Conservation (phyloP, 1,140 invertebrate species). For the Diorhabda sublineata region DNA sequence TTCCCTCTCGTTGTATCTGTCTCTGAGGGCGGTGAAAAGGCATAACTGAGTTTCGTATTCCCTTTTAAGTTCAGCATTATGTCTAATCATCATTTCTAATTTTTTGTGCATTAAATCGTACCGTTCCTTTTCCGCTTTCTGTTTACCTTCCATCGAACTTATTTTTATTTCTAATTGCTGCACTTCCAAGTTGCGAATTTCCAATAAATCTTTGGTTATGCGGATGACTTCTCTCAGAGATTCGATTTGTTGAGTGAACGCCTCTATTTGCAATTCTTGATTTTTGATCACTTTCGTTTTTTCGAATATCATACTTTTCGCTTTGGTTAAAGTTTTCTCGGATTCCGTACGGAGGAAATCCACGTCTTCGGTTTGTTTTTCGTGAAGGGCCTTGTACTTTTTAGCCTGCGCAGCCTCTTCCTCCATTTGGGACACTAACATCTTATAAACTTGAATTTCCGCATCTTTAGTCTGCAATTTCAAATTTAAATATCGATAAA, state of each 20-base stretch:
- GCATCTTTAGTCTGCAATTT: slow-evolving; percentile 32
- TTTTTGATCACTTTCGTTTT: slow-evolving; percentile 67
- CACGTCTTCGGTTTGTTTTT: slow-evolving; percentile 36
- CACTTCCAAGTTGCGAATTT: slow-evolving; percentile 72
- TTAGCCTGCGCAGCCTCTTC: slow-evolving; percentile 34
- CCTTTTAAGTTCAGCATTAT: slow-evolving; percentile 67
- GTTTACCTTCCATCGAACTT: slow-evolving; percentile 63
- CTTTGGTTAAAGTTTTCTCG: slow-evolving; percentile 55
- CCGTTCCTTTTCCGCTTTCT: slow-evolving; percentile 64
- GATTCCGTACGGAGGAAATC: slow-evolving; percentile 48
- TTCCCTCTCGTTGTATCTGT: slow-evolving; percentile 41
- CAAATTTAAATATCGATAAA: no score
- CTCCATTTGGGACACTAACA: slow-evolving; percentile 34
- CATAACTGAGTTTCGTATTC: slow-evolving; percentile 71
- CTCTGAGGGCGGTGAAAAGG: slow-evolving; percentile 56
- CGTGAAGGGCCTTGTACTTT: slow-evolving; percentile 34
- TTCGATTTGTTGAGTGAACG: slow-evolving; percentile 63
- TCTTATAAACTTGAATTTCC: slow-evolving; percentile 37
- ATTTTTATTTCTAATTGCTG: slow-evolving; percentile 69
- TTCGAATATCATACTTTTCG: slow-evolving; percentile 62
- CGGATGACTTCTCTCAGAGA: slow-evolving; percentile 72
- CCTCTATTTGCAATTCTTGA: slow-evolving; percentile 69
- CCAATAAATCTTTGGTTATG: slow-evolving; percentile 71
- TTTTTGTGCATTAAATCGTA: slow-evolving; percentile 64
- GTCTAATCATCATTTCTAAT: slow-evolving; percentile 60